phyloP scores from a whole-genome alignment of 2,113 vertebrate genomes.

The Ammodytes dubius region DNA sequence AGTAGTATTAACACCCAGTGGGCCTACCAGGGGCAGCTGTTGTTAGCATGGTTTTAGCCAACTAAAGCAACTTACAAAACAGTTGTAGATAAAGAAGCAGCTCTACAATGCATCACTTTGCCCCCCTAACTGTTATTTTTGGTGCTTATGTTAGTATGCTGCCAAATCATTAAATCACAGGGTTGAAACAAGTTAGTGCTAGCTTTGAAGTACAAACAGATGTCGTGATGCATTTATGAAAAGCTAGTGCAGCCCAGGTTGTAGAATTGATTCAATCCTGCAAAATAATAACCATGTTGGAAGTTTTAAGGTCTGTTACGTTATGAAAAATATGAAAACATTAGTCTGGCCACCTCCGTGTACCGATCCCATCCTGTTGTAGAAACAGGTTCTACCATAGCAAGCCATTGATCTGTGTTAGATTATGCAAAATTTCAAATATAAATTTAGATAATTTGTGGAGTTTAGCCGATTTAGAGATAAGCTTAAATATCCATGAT shows the following conservation, averaged over 20 bases:
- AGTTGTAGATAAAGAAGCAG: background rate
- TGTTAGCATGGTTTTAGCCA: background rate
- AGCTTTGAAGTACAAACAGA: background rate
- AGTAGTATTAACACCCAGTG: background rate
- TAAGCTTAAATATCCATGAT: constrained; percentile 6
- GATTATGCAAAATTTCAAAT: constrained; percentile 13
- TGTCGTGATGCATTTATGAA: background rate
- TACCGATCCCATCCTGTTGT: background rate
- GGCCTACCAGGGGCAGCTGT: background rate
- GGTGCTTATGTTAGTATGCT: background rate
- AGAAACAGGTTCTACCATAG: background rate
- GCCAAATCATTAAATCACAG: background rate
- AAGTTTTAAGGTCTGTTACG: background rate
- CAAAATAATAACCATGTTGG: background rate
- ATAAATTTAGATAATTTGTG: constrained; percentile 3
- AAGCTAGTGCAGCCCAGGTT: constrained; percentile 3
- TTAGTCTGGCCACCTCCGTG: background rate
- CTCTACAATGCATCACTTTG: background rate
- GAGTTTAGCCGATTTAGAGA: constrained; percentile 29
- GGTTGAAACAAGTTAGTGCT: background rate
- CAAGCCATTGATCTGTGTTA: background rate
- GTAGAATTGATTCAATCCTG: background rate
- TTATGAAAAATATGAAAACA: background rate
- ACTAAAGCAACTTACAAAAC: background rate
- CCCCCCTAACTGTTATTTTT: background rate